Evolutionary conservation across 1,140 invertebrate genomes (phyloP), one percentile per base, ranked within the genome.

Genomic region (Artemia franciscana): DNA sequence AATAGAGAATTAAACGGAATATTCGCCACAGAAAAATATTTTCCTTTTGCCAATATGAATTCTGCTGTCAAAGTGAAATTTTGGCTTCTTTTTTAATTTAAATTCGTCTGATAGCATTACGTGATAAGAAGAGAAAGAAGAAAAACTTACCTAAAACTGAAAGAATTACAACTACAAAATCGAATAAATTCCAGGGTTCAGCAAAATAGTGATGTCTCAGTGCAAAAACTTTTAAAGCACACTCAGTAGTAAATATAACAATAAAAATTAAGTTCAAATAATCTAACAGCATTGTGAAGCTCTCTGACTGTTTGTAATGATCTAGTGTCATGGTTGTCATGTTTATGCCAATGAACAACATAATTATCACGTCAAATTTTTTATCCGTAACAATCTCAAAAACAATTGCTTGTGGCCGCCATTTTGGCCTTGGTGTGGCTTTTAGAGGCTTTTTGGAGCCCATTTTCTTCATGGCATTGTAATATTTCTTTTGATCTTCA

Each of bases 401-500:
- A 67, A 96, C 86, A 70, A 95, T 85, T 62, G 84, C 88, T 80
- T 96, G 91, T 60, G 90, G 87, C 74, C 84, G 84, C 84, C 91
- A 92, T 91, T 84, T 89, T 68, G 94, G 93, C 74, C 91, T 83
- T 67, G 93, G 92, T 73, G 93, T 95, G 64, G 93, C 91, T 80
- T 98, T 98, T 71, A 94, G 79, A 51, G 93, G 94, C 76, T 95
- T 92, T 74, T 96, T 97, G 30, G 87, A 91, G 67, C 91, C 89
- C 91, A 98, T 96, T 77, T 96, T 95, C 76, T 98, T 98, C 94
- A 98, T 98, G 61, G 93, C 93, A 75, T 94, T 95, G 78, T 97
- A 98, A 76, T 98, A 98, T 78, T 97, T 98, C 80, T 97, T 98
- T 77, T 98, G 94, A 78, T 97, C 92, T 75, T 98, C 93, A 67